Evolutionary conservation across 2,797 vertebrate species (phyloP).

Genomic region (Scarus forsteni): DNA sequence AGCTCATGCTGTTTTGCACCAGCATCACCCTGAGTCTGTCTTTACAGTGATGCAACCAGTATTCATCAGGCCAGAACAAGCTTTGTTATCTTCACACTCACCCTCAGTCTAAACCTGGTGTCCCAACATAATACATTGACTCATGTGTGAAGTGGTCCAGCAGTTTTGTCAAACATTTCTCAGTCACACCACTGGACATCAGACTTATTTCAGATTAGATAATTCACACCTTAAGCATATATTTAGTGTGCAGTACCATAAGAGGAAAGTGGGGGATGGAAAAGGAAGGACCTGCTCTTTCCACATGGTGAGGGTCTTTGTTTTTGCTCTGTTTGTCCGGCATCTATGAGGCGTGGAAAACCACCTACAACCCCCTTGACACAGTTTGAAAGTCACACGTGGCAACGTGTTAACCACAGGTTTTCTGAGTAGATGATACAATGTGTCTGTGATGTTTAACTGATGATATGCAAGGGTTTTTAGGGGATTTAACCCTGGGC

Average conservation of each 20-base stretch:
- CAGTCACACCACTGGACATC: not conserved
- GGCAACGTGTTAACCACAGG: constrained; percentile 29
- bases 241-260: not conserved
- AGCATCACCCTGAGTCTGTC: not conserved
- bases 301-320: constrained; percentile 4
- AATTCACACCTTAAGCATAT: not conserved
- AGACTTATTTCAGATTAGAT: not conserved
- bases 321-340: not conserved
- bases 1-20: no score
- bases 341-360: constrained; percentile 39
- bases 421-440: not conserved
- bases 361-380: constrained; percentile 44
- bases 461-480: not conserved
- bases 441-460: constrained; percentile 2
- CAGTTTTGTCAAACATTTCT: not conserved
- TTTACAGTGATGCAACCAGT: not conserved
- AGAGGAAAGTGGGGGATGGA: constrained; percentile 9
- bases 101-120: not conserved
- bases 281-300: constrained; percentile 6
- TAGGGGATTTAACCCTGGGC: constrained; percentile 12
- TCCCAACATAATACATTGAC: not conserved
- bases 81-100: not conserved
- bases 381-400: constrained; percentile 28
- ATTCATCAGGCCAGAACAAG: not conserved
- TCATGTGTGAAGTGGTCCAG: not conserved